Evolutionary conservation across 2,797 vertebrate genomes (phyloP).

Genomic region (Paratrypauchen microcephalus): DNA sequence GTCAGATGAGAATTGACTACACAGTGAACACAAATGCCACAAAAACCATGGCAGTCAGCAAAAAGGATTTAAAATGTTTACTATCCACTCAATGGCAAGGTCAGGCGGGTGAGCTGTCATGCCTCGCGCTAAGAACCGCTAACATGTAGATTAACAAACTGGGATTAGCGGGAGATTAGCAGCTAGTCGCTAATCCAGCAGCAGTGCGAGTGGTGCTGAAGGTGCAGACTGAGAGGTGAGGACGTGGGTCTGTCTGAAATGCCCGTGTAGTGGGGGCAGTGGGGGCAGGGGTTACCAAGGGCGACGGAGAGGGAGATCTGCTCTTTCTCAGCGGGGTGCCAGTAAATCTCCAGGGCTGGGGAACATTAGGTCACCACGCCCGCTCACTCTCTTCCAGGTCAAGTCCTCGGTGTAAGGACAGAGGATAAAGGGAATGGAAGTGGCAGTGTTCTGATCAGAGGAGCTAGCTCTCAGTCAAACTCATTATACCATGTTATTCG

Average conservation of each 20-base stretch:
- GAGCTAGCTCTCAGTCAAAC: background rate
- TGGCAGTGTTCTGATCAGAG: conserved; percentile 24
- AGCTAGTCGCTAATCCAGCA: conserved; percentile 56
- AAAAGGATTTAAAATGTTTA: conserved; percentile 7
- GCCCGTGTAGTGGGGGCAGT: background rate
- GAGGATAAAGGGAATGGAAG: conserved; percentile 35
- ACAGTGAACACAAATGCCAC: background rate
- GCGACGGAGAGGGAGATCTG: conserved; percentile 28
- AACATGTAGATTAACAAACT: conserved; percentile 62
- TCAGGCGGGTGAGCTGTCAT: conserved; percentile 31
- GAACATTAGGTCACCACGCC: conserved; percentile 44
- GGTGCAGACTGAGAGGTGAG: conserved; percentile 24
- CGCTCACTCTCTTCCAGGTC: conserved; percentile 55
- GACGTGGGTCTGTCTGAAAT: conserved; percentile 4
- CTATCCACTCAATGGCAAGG: conserved; percentile 24
- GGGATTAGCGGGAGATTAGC: conserved; percentile 70
- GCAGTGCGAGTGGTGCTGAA: conserved; percentile 16
- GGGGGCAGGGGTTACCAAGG: conserved; percentile 19
- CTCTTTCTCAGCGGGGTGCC: conserved; percentile 44
- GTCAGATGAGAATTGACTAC: background rate
- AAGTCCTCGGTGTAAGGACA: conserved; percentile 29
- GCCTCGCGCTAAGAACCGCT: conserved; percentile 36
- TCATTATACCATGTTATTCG: conserved; percentile 7
- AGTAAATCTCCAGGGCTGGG: conserved; percentile 36
- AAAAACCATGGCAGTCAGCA: conserved; percentile 13